These are phyloP conservation scores for Oreortyx pictus DNA, from an alignment of 2,797 vertebrate species.

Conservation along the genomic window DNA sequence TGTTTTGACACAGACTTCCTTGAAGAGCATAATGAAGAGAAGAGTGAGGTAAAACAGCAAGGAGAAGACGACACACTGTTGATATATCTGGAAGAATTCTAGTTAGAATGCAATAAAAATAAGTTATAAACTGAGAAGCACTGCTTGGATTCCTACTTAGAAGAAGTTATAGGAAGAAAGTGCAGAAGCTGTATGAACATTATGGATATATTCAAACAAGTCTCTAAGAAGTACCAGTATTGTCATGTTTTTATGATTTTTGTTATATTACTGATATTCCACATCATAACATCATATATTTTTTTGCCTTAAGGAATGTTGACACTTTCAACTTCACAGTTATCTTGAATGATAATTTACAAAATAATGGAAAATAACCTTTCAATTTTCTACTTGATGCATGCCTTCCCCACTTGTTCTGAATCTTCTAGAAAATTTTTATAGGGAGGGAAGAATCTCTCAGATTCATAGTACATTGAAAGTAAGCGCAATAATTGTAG, in stretches of 20 bases:
- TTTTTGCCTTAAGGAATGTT: neutral
- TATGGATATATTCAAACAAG: neutral
- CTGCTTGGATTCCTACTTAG: neutral
- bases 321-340: neutral
- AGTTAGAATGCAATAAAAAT: neutral
- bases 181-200: neutral
- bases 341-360: neutral
- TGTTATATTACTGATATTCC: too few species aligned
- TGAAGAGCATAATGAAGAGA: neutral
- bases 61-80: neutral
- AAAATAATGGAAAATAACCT: neutral
- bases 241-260: too few species aligned
- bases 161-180: neutral
- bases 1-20: neutral
- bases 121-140: neutral
- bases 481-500: rapidly evolving
- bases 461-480: neutral
- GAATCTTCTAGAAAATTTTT: neutral
- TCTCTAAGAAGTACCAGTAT: neutral
- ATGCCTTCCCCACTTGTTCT: neutral
- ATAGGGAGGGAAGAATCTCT: neutral
- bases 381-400: neutral
- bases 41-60: rapidly evolving
- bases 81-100: neutral
- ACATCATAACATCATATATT: too few species aligned